Conservation (phyloP, 2,113 vertebrate species). For the Sula dactylatra region DNA sequence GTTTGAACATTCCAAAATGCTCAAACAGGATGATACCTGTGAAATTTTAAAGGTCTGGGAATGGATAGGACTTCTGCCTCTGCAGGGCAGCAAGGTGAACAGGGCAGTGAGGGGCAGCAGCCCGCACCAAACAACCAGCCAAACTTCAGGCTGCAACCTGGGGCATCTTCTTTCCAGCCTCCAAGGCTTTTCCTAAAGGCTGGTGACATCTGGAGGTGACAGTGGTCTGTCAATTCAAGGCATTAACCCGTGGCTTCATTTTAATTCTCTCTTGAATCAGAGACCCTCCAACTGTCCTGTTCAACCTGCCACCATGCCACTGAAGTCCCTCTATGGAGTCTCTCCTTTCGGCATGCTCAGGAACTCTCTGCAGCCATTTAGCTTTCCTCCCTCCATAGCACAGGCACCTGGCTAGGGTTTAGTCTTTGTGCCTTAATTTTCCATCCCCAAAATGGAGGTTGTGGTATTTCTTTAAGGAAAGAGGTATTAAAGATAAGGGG, state of each 20-base stretch:
- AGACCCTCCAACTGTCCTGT: background rate
- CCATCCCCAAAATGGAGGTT: background rate
- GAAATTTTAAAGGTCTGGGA: background rate
- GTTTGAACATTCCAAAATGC: background rate
- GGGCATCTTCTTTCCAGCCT: background rate
- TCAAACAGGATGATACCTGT: too few relatives aligned
- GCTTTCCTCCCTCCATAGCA: background rate
- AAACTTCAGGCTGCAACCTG: background rate
- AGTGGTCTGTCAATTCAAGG: background rate
- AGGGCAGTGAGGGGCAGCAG: background rate
- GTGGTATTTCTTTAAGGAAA: background rate
- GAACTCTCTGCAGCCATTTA: background rate
- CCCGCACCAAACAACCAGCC: background rate
- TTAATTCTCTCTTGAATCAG: background rate
- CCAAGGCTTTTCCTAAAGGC: background rate
- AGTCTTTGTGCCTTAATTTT: background rate
- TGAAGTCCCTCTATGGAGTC: background rate
- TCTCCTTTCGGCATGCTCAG: background rate
- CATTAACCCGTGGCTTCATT: background rate
- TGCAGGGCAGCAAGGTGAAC: background rate
- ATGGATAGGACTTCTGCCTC: background rate
- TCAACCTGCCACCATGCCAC: background rate
- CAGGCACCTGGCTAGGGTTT: background rate
- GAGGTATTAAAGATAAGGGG: background rate
- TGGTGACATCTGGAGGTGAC: background rate